Evolutionary conservation across 2,113 vertebrate genomes (phyloP).

Genomic region (Tachysurus vachellii): DNA sequence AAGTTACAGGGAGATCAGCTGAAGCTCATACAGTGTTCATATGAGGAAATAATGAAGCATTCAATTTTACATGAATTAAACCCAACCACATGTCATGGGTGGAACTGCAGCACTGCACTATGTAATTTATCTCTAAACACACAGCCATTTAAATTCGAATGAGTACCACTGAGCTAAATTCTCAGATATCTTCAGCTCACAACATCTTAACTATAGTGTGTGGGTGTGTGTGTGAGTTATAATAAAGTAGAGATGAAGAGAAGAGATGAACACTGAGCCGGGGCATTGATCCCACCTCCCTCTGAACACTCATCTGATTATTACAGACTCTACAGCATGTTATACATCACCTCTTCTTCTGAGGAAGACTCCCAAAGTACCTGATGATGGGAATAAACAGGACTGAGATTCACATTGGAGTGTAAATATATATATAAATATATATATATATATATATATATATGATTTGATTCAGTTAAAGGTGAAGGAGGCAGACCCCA

Average conservation of each 20-base stretch:
- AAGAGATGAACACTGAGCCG: neutral
- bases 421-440: too few relatives aligned
- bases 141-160: neutral
- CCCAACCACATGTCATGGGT: neutral
- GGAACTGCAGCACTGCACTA: neutral
- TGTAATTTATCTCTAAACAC: neutral
- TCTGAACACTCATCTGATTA: neutral
- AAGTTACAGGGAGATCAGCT: neutral
- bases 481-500: too few relatives aligned
- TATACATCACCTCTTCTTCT: conserved; percentile 55
- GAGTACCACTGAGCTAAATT: neutral
- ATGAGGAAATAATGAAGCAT: neutral
- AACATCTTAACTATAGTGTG: neutral
- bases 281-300: neutral
- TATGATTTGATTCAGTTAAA: too few relatives aligned
- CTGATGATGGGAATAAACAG: conserved; percentile 50
- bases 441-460: too few relatives aligned
- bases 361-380: conserved; percentile 60
- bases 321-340: neutral
- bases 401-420: neutral
- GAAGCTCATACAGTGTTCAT: neutral
- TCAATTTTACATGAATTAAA: neutral
- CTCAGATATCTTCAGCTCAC: neutral
- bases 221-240: neutral
- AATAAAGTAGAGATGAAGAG: too few relatives aligned